Evolutionary conservation across 2,797 vertebrate species (phyloP).

Genomic region (Catostomus latipinnis): DNA sequence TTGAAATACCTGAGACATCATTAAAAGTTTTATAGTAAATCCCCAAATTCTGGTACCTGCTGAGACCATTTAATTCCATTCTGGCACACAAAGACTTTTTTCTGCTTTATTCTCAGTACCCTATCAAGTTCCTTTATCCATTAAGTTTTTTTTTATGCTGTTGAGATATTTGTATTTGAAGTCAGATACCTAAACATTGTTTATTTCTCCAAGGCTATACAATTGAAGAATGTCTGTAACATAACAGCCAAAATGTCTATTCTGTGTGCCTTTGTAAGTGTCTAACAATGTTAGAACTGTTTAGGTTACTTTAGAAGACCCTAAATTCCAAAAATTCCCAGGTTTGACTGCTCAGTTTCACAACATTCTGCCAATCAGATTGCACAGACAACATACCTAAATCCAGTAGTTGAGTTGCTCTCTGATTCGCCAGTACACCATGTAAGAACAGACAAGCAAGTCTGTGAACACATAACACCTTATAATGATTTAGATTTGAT

Average conservation of each 20-base stretch:
- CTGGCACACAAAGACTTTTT: conserved; percentile 11
- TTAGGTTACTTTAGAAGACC: conserved; percentile 25
- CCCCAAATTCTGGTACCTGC: conserved; percentile 57
- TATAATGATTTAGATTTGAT: neutral
- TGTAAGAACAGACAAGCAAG: neutral
- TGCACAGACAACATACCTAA: neutral
- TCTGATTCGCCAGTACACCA: neutral
- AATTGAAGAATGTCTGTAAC: neutral
- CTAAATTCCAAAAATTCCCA: conserved; percentile 42
- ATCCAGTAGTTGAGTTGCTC: conserved; percentile 8
- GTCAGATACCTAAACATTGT: too few species aligned
- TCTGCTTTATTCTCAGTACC: conserved; percentile 19
- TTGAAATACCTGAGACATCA: conserved; percentile 59
- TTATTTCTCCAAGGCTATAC: conserved; percentile 4
- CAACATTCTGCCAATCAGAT: conserved; percentile 31
- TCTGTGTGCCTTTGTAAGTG: conserved; percentile 14
- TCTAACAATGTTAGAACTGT: neutral
- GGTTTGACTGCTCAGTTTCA: conserved; percentile 43
- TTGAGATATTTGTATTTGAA: neutral
- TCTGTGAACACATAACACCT: neutral
- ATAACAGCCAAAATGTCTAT: conserved; percentile 11
- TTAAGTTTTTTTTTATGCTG: conserved; percentile 14
- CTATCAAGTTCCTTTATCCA: conserved; percentile 31
- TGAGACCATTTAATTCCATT: conserved; percentile 45
- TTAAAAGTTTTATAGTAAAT: conserved; percentile 62